Base-by-base conservation (phyloP, 2,113 vertebrate species). In the Saguinus midas region DNA sequence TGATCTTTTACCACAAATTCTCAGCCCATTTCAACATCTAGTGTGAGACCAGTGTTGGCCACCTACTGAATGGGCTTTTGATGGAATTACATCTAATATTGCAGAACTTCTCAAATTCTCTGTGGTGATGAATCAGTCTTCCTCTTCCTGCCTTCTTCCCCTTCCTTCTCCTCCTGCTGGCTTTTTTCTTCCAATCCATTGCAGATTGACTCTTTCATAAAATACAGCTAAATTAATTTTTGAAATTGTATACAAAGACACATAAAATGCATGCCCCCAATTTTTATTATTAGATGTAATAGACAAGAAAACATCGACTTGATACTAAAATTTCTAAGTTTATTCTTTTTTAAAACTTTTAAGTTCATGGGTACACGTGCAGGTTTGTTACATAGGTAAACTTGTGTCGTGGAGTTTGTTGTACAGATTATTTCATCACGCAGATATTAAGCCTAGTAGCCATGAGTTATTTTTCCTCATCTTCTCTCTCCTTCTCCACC, bases 51-150 rank as follows among this genome's bases (percentile, higher is more conserved):
- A 78, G 1, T 17, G 8, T 35, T 14, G 27, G 27, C 13, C 25
- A 13, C 9, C 21, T 17, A 25, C 7, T 3, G 29, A 18, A 35
- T 14, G 8, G 32, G 10, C 68, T 66, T 40, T 89, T 45, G 35
- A 1, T 0, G 25, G 32, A 23, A 0, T 43, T 55, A 18, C 5
- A 3, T 13, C 32, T 43, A 9, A 4, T 0, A 88, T 12, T 12
- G 3, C 2, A 21, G 1, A 27, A 7, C 25, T 86, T 93, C 58
- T 73, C 50, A 78, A 11, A 27, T 3, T 43, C 50, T 58, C 8
- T 1, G 12, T 29, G 1, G 5, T 20, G 32, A 90, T 79, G 37
- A 43, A 16, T 20, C 27, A 66, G 70, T 68, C 3, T 52, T 87
- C 10, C 9, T 9, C 1, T 16, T 12, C 14, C 4, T 45, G 12